Evolutionary conservation across 2,797 vertebrate species (phyloP).

Genomic region (Parauchenoglanis punctatus): DNA sequence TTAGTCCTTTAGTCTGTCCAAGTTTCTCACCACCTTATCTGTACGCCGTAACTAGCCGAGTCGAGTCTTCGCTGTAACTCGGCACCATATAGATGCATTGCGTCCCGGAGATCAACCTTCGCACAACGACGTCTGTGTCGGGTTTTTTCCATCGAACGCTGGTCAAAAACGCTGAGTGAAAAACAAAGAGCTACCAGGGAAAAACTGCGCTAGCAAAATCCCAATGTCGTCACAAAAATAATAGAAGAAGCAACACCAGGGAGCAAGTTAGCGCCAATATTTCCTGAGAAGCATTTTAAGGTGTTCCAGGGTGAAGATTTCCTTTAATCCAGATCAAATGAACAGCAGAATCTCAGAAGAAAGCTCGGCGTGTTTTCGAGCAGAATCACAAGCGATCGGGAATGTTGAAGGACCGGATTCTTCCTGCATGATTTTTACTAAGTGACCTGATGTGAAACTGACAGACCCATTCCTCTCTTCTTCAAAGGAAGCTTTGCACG

Average conservation of each 20-base stretch:
- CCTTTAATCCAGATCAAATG: background rate
- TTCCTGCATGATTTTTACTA: slow-evolving; percentile 42
- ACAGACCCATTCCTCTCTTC: background rate
- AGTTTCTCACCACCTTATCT: background rate
- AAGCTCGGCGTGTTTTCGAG: background rate
- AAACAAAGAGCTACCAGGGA: background rate
- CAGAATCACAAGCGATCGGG: slow-evolving; percentile 12
- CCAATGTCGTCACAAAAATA: background rate
- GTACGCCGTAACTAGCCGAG: background rate
- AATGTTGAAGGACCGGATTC: slow-evolving; percentile 64
- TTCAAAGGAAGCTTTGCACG: background rate
- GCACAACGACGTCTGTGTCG: too few species aligned
- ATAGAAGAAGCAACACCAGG: background rate
- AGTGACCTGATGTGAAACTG: slow-evolving; percentile 34
- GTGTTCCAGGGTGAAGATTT: background rate
- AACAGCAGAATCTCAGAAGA: background rate
- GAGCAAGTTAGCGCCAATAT: background rate
- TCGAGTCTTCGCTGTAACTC: background rate
- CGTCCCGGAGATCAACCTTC: too few species aligned
- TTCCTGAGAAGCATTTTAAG: background rate
- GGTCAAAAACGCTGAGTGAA: background rate
- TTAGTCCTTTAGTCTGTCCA: background rate
- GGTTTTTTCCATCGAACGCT: background rate
- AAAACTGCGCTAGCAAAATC: too few species aligned
- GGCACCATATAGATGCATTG: too few species aligned